Evolutionary conservation across 2,888 invertebrate genomes (phyloP), one percentile per base, ranked within the genome.

Genomic region (Sinopyrophorus schimmeli): DNA sequence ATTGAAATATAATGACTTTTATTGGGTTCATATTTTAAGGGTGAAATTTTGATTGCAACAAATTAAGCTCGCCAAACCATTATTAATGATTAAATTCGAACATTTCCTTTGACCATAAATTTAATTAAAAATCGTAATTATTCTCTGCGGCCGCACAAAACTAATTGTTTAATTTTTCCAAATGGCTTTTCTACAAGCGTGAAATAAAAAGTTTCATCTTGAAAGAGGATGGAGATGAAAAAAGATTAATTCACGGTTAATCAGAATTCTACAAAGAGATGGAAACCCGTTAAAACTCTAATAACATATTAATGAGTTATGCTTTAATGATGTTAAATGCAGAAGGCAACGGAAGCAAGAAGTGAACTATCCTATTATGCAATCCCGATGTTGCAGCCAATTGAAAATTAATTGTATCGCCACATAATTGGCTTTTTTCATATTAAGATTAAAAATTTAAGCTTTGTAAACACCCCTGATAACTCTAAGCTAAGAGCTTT

Each of bases 281-380:
- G 46, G 46, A 27, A 14, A 39, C 42, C 59, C 59, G 59, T 59
- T 59, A 59, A 39, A 43, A 48, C 43, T 51, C 55, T 57, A 59
- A 57, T 59, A 57, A 51, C 53, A 18, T 35, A 21, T 46, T 58
- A 58, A 58, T 58, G 58, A 58, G 58, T 53, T 53, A 55, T 48
- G 58, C 55, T 54, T 53, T 55, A 51, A 41, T 51, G 58, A 52
- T 52, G 48, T 44, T 51, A 55, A 41, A 39, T 47, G 34, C n/a
- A n/a, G n/a, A n/a, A n/a, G n/a, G n/a, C n/a, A n/a, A n/a, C n/a
- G n/a, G n/a, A n/a, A n/a, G n/a, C n/a, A n/a, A n/a, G n/a, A n/a
- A 47, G 23, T 26, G 48, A 23, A 20, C 6, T 28, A 46, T 35
- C 27, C 35, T 28, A 51, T 49, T 55, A 49, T 51, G 14, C 40